These are phyloP conservation scores for Heliconius cydno DNA, from an alignment of 2,888 invertebrate genomes.

Conservation along the genomic window DNA sequence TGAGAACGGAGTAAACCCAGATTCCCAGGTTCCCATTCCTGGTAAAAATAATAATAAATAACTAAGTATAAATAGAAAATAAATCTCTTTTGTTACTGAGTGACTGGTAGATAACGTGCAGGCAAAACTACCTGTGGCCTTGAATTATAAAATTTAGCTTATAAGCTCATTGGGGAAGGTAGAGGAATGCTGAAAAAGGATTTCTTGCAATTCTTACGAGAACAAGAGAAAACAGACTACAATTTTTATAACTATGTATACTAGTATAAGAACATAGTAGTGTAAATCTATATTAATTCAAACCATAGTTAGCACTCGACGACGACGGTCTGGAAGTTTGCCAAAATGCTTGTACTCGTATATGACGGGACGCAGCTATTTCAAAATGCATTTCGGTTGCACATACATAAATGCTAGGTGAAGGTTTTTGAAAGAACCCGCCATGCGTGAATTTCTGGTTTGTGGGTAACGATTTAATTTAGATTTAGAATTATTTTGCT, in stretches of 20 bases:
- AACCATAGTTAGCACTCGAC: slow-evolving; percentile 27
- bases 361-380: slow-evolving; percentile 19
- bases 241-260: background rate
- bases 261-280: background rate
- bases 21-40: too few relatives aligned
- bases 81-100: too few relatives aligned
- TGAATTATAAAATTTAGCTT: too few relatives aligned
- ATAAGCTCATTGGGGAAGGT: too few relatives aligned
- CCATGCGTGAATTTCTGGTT: background rate
- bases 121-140: too few relatives aligned
- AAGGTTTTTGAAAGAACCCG: background rate
- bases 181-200: too few relatives aligned
- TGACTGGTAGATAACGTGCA: too few relatives aligned
- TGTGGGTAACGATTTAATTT: background rate
- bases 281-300: slow-evolving; percentile 21
- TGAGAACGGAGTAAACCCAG: too few relatives aligned
- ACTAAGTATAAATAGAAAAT: too few relatives aligned
- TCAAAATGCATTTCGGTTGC: slow-evolving; percentile 10
- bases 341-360: slow-evolving; percentile 28
- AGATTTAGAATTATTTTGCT: background rate
- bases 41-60: too few relatives aligned
- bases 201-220: background rate
- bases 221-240: background rate
- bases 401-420: slow-evolving; percentile 9
- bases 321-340: slow-evolving; percentile 24